Base-by-base conservation (phyloP, 2,888 invertebrate genomes). In the Ochropleura leucogaster region DNA sequence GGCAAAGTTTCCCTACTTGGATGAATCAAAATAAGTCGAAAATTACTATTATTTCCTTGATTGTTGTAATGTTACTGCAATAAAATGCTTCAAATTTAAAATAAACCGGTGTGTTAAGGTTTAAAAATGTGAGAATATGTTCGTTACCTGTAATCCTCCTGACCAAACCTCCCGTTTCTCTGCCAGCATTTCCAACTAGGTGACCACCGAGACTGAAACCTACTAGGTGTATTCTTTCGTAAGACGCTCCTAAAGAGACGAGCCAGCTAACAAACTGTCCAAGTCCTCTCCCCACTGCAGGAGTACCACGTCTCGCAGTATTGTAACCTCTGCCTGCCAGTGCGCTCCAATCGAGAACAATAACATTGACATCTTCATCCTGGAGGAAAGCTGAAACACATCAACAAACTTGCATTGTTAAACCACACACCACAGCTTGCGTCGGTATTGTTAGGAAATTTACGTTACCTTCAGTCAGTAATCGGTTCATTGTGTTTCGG, bases 131-230 rank as follows among this genome's bases (percentile, higher is more conserved):
- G 20, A 20, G 55, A 14, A 46, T 14, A 66, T 72, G 12, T 0
- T 46, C 5, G 0, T 74, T 88, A 96, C 96, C 94, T 82, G 96
- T 95, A 3, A 96, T 88, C 76, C 95, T 93, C 73, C 75, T 89
- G 10, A 94, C 89, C 42, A 79, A 83, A 3, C 92, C 90, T 4
- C 86, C 80, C 3, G 92, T 90, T 60, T 89, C 89, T 74, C 93
- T 91, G 0, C 95, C 94, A 51, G 95, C 94, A 44, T 88, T 92
- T 3, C 95, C 96, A 44, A 94, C 93, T 20, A 96, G 81, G 84
- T 96, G 96, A 1, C 92, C 95, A 3, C 96, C 96, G 60, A 96
- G 92, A 84, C 96, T 96, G 88, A 95, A 95, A 0, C 96, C 96
- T 8, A 96, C 91, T 10, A 96, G 83, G 74, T 96, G 96, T n/a